Percentiles rank a stretch among this genome's conserved stretches.
Evolutionary conservation across 1,140 invertebrate species (phyloP).

Genomic region (Scylla paramamosain): DNA sequence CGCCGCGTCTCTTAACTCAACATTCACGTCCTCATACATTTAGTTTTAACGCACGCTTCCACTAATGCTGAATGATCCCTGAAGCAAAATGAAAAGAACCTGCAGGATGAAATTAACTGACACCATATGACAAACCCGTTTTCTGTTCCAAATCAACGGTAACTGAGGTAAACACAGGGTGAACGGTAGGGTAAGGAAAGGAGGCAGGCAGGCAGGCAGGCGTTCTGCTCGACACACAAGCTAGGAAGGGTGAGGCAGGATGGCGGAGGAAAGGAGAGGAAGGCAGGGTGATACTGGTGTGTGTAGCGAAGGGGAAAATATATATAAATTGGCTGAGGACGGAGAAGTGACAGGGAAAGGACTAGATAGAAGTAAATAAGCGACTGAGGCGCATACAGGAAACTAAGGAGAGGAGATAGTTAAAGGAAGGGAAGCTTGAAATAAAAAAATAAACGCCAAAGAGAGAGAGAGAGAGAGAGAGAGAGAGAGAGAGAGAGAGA

Average conservation of each 20-base stretch:
- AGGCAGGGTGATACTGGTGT: background rate
- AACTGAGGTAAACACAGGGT: too few relatives aligned
- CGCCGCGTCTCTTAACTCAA: background rate
- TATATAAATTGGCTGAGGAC: background rate
- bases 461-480: conserved; percentile 11
- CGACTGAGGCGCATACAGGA: background rate
- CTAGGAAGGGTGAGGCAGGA: background rate
- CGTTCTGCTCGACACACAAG: too few relatives aligned
- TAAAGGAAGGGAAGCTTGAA: too few relatives aligned
- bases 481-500: conserved; percentile 20
- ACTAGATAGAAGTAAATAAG: background rate
- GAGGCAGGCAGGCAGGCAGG: too few relatives aligned
- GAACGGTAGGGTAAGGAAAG: background rate
- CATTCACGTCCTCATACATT: too few relatives aligned
- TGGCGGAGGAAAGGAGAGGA: background rate
- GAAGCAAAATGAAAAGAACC: too few relatives aligned
- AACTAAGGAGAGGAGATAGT: background rate
- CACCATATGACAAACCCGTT: too few relatives aligned
- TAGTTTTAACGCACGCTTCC: too few relatives aligned
- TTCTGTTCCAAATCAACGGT: too few relatives aligned
- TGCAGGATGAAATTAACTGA: too few relatives aligned
- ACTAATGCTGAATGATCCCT: too few relatives aligned
- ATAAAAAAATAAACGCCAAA: too few relatives aligned
- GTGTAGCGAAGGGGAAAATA: background rate
- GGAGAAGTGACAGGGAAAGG: background rate